A percentile compares a stretch with the other conserved stretches of the same genome.
These are phyloP conservation scores for Naso thynnoides DNA, from an alignment of 2,797 vertebrate genomes.

Conservation along the genomic window DNA sequence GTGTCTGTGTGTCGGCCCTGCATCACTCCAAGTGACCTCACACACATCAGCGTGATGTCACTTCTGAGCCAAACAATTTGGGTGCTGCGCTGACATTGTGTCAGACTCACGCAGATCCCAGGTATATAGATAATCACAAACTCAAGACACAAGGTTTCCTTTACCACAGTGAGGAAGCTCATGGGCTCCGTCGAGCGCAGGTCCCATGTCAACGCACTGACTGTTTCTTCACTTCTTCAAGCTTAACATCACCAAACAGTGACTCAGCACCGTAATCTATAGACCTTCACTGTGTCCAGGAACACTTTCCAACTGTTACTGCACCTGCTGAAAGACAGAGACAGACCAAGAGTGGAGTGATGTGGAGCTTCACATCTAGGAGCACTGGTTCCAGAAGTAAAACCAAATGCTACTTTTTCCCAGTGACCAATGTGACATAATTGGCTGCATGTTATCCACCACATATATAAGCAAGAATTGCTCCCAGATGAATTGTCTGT, in stretches of 20 bases:
- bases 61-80: neutral
- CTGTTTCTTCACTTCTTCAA: conserved; percentile 25
- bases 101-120: too few relatives aligned
- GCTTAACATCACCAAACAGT: conserved; percentile 10
- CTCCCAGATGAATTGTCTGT: neutral
- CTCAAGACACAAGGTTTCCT: conserved; percentile 11
- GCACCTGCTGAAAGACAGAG: conserved; percentile 22
- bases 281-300: conserved; percentile 58
- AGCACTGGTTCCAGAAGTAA: conserved; percentile 15
- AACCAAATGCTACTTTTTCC: neutral
- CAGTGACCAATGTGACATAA: neutral
- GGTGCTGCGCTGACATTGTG: conserved; percentile 56
- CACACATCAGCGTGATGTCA: conserved; percentile 60
- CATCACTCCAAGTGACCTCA: conserved; percentile 43
- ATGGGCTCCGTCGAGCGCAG: neutral
- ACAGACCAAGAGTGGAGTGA: conserved; percentile 38
- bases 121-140: conserved; percentile 66
- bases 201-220: neutral
- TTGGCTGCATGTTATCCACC: too few relatives aligned
- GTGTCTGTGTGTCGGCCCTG: conserved; percentile 49
- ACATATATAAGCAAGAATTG: neutral
- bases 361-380: conserved; percentile 3
- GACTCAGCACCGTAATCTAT: conserved; percentile 53
- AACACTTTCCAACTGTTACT: conserved; percentile 13
- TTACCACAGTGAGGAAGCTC: conserved; percentile 21